Conservation (phyloP, 2,113 vertebrate species). For the Callithrix jacchus region DNA sequence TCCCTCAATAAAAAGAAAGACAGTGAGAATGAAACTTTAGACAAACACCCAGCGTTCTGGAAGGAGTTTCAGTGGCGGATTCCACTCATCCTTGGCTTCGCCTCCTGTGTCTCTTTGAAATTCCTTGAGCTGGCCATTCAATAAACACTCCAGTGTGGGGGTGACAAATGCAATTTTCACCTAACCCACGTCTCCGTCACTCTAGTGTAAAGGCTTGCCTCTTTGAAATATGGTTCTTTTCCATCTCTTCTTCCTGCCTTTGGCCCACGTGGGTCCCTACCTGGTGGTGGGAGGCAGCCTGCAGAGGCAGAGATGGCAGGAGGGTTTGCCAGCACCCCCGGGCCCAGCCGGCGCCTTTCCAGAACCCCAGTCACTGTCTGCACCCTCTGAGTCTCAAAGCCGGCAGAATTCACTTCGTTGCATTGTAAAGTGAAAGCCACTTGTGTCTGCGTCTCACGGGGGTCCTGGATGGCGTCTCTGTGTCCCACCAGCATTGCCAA, state of each 20-base stretch:
- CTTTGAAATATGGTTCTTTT: background rate
- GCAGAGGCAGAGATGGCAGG: background rate
- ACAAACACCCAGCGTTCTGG: accelerated
- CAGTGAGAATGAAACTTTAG: background rate
- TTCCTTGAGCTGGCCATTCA: conserved; percentile 21
- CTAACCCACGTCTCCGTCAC: background rate
- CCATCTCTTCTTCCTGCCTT: background rate
- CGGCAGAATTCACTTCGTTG: conserved; percentile 10
- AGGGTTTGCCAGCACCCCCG: background rate
- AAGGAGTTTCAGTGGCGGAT: accelerated
- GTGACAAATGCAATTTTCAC: conserved; percentile 45
- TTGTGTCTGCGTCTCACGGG: conserved; percentile 25
- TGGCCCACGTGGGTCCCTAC: background rate
- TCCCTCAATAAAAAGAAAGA: background rate
- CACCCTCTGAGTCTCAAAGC: background rate
- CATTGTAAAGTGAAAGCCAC: conserved; percentile 4
- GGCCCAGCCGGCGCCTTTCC: background rate
- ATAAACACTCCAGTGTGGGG: conserved; percentile 9
- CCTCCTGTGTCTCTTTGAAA: background rate
- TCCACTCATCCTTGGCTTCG: background rate
- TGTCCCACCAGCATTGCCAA: background rate
- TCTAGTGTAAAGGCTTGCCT: conserved; percentile 30
- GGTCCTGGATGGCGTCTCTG: background rate
- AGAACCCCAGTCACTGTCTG: background rate
- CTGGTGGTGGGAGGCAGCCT: background rate